A percentile compares a stretch with the other conserved stretches of the same genome.
Evolutionary conservation across 2,888 invertebrate genomes (phyloP).

Genomic region (Ochropleura leucogaster): DNA sequence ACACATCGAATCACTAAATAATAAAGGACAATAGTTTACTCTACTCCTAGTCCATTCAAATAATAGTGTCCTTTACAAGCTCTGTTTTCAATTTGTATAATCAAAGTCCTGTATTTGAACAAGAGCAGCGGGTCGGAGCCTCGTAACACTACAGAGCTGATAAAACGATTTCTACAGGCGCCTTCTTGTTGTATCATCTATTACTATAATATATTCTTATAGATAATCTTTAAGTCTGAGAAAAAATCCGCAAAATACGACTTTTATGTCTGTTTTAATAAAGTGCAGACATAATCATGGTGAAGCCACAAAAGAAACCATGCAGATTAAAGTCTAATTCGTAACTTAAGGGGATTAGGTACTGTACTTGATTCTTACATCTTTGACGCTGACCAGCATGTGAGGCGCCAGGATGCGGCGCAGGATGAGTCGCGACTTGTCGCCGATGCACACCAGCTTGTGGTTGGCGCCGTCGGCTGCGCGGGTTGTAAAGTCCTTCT

Average conservation of each 20-base stretch:
- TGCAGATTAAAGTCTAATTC: not conserved
- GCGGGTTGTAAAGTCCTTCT: constrained; percentile 82
- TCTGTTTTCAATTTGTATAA: not conserved
- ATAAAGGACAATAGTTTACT: not conserved
- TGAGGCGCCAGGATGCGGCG: constrained; percentile 83
- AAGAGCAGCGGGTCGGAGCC: not conserved
- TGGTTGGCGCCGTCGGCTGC: constrained; percentile 76
- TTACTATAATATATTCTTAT: too few relatives aligned
- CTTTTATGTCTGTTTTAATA: too few relatives aligned
- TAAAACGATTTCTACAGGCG: not conserved
- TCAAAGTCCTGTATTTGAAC: not conserved
- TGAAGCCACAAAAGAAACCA: not conserved
- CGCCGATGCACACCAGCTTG: constrained; percentile 93
- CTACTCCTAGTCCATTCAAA: not conserved
- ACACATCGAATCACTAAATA: not conserved
- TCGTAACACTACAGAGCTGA: not conserved
- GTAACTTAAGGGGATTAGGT: not conserved
- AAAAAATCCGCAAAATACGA: not conserved
- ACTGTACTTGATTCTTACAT: constrained; percentile 76
- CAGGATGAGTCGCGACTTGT: constrained; percentile 92
- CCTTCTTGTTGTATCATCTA: not conserved
- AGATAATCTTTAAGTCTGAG: not conserved
- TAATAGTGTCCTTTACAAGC: not conserved
- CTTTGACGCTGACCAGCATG: constrained; percentile 91
- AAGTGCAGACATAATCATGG: too few relatives aligned